Evolutionary conservation across 2,888 invertebrate genomes (phyloP).

Genomic region (Chymomyza fuscimana): DNA sequence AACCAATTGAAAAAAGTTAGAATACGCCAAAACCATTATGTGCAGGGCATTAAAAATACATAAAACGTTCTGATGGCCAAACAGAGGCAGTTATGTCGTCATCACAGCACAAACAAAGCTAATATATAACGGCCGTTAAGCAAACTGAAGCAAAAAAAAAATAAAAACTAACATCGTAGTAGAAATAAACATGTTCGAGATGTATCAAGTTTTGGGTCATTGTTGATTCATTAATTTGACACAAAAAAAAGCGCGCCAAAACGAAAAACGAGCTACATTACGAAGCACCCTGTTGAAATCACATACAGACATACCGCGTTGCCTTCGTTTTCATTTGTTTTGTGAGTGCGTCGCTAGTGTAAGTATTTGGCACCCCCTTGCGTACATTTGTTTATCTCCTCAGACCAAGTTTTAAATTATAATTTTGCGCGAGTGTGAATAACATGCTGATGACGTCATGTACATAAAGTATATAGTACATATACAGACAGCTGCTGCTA

Average conservation of each 20-base stretch:
- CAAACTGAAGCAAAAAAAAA: not conserved
- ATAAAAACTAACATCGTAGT: not conserved
- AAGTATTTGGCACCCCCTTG: not conserved
- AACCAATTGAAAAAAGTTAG: not conserved
- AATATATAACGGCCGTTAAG: slow-evolving; percentile 10
- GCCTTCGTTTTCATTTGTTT: slow-evolving; percentile 23
- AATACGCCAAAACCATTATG: not conserved
- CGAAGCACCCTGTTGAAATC: slow-evolving; percentile 22
- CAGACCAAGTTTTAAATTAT: slow-evolving; percentile 28
- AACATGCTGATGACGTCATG: slow-evolving; percentile 62
- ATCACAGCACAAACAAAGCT: slow-evolving; percentile 34
- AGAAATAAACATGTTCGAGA: not conserved
- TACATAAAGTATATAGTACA: slow-evolving; percentile 15
- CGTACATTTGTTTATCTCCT: not conserved
- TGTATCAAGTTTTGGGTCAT: not conserved
- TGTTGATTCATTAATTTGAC: slow-evolving; percentile 9
- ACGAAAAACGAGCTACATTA: not conserved
- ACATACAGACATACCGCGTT: slow-evolving; percentile 9
- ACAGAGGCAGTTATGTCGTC: slow-evolving; percentile 50
- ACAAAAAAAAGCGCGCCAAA: slow-evolving; percentile 50
- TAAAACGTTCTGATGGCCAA: slow-evolving; percentile 34
- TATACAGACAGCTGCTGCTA: slow-evolving; percentile 9
- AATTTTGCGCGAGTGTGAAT: slow-evolving; percentile 56
- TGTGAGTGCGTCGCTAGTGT: not conserved
- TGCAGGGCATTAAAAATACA: not conserved